Conservation (phyloP, 2,888 invertebrate genomes). For the Anthophora plumipes region DNA sequence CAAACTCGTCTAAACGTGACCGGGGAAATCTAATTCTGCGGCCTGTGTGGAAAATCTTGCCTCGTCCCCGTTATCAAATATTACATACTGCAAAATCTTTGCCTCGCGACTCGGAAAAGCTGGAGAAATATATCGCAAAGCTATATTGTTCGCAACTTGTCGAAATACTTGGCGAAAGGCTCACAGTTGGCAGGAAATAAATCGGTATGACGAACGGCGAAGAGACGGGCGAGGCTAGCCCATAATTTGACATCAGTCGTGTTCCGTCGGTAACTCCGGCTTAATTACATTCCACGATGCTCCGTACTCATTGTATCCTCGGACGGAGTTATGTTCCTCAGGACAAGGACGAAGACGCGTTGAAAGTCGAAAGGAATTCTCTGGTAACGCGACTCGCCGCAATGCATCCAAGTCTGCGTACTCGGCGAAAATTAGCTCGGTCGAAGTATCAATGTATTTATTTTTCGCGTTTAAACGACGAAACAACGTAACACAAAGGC, state of each 20-base stretch:
- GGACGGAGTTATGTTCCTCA: conserved; percentile 75
- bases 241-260: conserved; percentile 81
- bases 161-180: conserved; percentile 20
- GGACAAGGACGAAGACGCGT: conserved; percentile 59
- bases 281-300: conserved; percentile 82
- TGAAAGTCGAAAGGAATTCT: conserved; percentile 58
- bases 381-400: neutral
- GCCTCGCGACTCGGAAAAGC: neutral
- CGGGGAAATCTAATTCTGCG: conserved; percentile 9
- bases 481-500: neutral
- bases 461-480: neutral
- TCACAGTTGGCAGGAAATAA: conserved; percentile 72
- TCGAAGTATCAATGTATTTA: too few species aligned
- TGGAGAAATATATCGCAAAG: neutral
- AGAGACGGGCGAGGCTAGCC: conserved; percentile 48
- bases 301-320: conserved; percentile 76
- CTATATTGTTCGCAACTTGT: neutral
- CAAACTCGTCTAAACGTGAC: conserved; percentile 31
- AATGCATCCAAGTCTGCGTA: neutral
- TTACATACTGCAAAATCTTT: neutral
- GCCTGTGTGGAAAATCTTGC: neutral
- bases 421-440: neutral
- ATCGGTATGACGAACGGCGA: conserved; percentile 79
- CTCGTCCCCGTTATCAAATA: neutral
- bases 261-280: conserved; percentile 77